Conservation (phyloP, 2,888 invertebrate species). For the Scaptomyza tumidula region DNA sequence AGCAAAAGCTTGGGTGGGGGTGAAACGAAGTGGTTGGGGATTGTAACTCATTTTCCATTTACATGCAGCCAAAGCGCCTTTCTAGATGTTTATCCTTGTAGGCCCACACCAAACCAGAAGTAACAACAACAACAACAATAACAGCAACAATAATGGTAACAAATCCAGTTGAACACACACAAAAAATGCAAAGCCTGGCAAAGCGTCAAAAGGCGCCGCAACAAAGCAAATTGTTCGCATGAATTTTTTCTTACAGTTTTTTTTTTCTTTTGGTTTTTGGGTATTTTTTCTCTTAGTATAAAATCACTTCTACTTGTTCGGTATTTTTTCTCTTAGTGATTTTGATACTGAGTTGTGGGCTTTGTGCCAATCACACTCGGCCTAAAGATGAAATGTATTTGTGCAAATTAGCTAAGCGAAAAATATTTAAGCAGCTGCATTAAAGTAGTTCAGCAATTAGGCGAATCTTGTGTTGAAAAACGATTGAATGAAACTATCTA, state of each 20-base stretch:
- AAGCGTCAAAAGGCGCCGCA: conserved; percentile 53
- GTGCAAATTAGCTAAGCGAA: conserved; percentile 45
- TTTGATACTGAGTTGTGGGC: conserved; percentile 18
- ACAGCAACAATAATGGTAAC: conserved; percentile 30
- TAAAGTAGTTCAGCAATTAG: neutral
- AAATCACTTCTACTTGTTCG: too few relatives aligned
- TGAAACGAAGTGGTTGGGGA: neutral
- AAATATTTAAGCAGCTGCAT: conserved; percentile 14
- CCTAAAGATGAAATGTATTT: conserved; percentile 29
- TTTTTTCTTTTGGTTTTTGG: conserved; percentile 19
- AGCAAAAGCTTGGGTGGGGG: neutral
- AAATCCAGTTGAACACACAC: conserved; percentile 37
- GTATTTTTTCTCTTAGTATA: conserved; percentile 17
- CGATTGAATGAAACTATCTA: neutral
- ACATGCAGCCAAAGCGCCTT: conserved; percentile 67
- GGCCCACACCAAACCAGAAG: conserved; percentile 42
- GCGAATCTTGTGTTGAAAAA: neutral
- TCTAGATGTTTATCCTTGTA: conserved; percentile 76
- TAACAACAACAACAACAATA: conserved; percentile 30
- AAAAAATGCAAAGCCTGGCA: conserved; percentile 32
- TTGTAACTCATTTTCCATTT: conserved; percentile 56
- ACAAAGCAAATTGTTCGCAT: conserved; percentile 48
- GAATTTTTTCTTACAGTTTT: conserved; percentile 11
- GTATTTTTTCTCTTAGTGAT: conserved; percentile 15
- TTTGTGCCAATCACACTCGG: conserved; percentile 34